Conservation (phyloP, 2,797 vertebrate species). For the Coreius guichenoti region DNA sequence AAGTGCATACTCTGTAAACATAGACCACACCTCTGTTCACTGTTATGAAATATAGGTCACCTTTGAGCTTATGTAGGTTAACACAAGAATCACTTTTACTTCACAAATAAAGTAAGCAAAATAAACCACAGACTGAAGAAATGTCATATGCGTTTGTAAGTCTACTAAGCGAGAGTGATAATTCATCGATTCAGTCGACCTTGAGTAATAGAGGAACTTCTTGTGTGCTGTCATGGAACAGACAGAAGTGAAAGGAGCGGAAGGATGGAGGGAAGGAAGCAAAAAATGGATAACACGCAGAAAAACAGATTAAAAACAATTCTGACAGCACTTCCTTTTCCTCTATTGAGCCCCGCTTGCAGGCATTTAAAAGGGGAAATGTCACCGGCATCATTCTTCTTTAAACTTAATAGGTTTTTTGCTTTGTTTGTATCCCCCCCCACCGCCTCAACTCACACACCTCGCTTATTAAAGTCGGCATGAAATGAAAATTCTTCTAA, state of each 20-base stretch:
- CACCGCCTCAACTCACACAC: neutral
- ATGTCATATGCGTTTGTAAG: neutral
- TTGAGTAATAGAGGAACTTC: conserved; percentile 45
- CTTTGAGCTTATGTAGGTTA: conserved; percentile 17
- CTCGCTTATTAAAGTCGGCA: neutral
- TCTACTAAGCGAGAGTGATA: neutral
- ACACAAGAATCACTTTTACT: neutral
- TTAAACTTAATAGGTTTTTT: conserved; percentile 18
- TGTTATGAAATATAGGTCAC: conserved; percentile 33
- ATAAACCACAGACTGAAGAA: conserved; percentile 17
- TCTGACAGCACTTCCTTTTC: conserved; percentile 72
- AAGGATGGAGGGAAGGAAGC: conserved; percentile 66
- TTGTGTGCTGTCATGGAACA: conserved; percentile 44
- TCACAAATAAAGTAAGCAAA: neutral
- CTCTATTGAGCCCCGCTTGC: conserved; percentile 62
- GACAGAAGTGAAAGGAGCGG: conserved; percentile 49
- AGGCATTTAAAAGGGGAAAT: conserved; percentile 60
- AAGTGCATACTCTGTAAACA: conserved; percentile 15
- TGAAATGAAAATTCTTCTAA: neutral
- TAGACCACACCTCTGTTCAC: neutral
- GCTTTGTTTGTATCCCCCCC: conserved; percentile 34
- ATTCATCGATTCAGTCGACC: conserved; percentile 15
- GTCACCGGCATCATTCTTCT: conserved; percentile 54
- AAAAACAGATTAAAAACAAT: conserved; percentile 65
- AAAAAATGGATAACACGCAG: conserved; percentile 66